A percentile compares a stretch with the other conserved stretches of the same genome.
phyloP scores from a whole-genome alignment of 2,888 invertebrate species.

The Dastarcus helophoroides region DNA sequence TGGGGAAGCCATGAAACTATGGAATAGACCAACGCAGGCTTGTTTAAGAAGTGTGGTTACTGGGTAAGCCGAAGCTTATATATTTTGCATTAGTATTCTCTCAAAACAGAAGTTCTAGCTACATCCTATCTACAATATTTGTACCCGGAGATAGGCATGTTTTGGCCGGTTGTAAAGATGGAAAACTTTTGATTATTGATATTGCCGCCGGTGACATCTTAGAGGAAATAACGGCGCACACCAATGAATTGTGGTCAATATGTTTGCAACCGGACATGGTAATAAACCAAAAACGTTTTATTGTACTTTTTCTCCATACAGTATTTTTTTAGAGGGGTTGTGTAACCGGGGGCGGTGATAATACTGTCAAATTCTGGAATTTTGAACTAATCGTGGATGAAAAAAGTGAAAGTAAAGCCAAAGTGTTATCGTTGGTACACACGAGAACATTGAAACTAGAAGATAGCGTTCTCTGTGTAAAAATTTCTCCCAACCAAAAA shows the following conservation, averaged over 20 bases:
- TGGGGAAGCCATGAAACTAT: constrained; percentile 80
- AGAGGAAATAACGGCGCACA: constrained; percentile 75
- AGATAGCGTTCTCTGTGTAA: constrained; percentile 74
- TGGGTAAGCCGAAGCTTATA: constrained; percentile 21
- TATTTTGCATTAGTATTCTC: background rate
- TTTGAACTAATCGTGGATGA: constrained; percentile 72
- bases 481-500: constrained; percentile 73
- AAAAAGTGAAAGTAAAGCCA: constrained; percentile 49
- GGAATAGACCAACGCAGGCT: constrained; percentile 69
- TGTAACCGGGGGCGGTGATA: constrained; percentile 78
- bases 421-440: constrained; percentile 67
- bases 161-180: constrained; percentile 76
- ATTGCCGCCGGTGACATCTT: constrained; percentile 69
- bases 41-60: constrained; percentile 50
- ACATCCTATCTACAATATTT: constrained; percentile 65
- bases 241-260: constrained; percentile 62
- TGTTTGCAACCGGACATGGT: constrained; percentile 72
- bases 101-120: constrained; percentile 32
- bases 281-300: constrained; percentile 16
- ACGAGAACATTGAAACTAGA: constrained; percentile 75
- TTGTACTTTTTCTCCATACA: constrained; percentile 1
- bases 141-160: constrained; percentile 86
- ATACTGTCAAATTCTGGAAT: constrained; percentile 87
- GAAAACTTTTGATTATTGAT: constrained; percentile 72
- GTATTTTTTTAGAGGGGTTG: constrained; percentile 58